These are phyloP conservation scores for Daubentonia madagascariensis DNA, from an alignment of 2,113 vertebrate species.

Conservation along the genomic window DNA sequence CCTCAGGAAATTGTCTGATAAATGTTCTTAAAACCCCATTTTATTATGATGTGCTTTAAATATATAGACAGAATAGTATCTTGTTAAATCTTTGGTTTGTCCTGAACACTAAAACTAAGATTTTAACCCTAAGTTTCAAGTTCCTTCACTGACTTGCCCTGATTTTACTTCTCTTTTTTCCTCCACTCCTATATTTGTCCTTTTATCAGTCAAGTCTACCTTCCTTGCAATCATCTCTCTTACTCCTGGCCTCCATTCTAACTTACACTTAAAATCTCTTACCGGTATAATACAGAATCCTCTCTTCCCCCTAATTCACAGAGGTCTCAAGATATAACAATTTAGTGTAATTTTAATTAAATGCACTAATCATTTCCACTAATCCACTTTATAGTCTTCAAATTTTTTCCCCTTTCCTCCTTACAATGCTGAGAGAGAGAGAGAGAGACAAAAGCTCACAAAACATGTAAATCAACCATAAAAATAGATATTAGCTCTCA, in stretches of 20 bases:
- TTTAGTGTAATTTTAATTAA: constrained; percentile 6
- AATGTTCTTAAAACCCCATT: constrained; percentile 1
- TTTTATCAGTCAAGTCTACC: neutral
- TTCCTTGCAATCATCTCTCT: neutral
- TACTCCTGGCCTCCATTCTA: neutral
- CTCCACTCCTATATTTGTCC: neutral
- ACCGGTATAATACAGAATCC: neutral
- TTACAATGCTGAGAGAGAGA: neutral
- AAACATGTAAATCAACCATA: constrained; percentile 24
- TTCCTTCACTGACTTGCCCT: constrained; percentile 40
- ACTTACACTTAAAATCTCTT: neutral
- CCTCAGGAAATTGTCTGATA: constrained; percentile 45
- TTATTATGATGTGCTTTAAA: neutral
- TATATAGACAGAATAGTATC: neutral
- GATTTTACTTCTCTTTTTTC: constrained; percentile 55
- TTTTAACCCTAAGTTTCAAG: constrained; percentile 39
- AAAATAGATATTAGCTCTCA: constrained; percentile 15
- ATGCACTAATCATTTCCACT: neutral
- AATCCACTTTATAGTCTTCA: neutral
- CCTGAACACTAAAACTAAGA: neutral
- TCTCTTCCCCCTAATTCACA: neutral
- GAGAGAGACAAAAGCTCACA: neutral
- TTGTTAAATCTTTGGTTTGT: constrained; percentile 11
- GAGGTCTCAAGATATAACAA: neutral
- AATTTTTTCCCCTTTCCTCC: neutral